These are phyloP conservation scores for Etheostoma spectabile DNA, from an alignment of 2,113 vertebrate genomes.

Conservation along the genomic window DNA sequence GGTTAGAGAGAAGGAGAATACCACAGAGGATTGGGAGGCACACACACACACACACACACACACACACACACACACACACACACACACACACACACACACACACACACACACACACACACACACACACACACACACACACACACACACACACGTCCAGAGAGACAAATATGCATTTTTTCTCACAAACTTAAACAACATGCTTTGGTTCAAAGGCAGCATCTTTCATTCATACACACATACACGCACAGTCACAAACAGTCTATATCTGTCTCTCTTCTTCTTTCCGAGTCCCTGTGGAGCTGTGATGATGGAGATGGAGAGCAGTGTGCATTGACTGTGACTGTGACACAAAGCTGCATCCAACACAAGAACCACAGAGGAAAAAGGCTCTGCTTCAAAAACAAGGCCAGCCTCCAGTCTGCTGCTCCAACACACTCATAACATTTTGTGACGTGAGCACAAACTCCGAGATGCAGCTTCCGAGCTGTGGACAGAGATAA, in stretches of 20 bases:
- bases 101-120: slow-evolving; percentile 11
- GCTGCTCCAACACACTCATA: slow-evolving; percentile 24
- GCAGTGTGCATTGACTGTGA: slow-evolving; percentile 66
- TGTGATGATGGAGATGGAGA: slow-evolving; percentile 73
- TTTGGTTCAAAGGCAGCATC: slow-evolving; percentile 38
- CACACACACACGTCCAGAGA: background rate
- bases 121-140: slow-evolving; percentile 9
- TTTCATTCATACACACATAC: slow-evolving; percentile 26
- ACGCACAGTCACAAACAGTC: slow-evolving; percentile 34
- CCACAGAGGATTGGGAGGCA: slow-evolving; percentile 53
- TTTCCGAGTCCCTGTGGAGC: slow-evolving; percentile 53
- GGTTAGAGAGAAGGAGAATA: slow-evolving; percentile 69
- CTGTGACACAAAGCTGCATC: slow-evolving; percentile 71
- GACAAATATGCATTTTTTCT: background rate
- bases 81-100: too few relatives aligned
- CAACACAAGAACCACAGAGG: slow-evolving; percentile 64
- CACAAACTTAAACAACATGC: too few relatives aligned
- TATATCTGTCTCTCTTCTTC: slow-evolving; percentile 33
- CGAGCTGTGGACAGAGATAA: background rate
- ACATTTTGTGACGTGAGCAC: slow-evolving; percentile 40
- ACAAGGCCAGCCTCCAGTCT: slow-evolving; percentile 45
- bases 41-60: slow-evolving; percentile 2
- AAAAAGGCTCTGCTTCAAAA: slow-evolving; percentile 54
- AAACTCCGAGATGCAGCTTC: slow-evolving; percentile 22
- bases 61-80: too few relatives aligned